These are phyloP conservation scores for Neogobius melanostomus DNA, from an alignment of 2,113 vertebrate genomes.

Conservation along the genomic window DNA sequence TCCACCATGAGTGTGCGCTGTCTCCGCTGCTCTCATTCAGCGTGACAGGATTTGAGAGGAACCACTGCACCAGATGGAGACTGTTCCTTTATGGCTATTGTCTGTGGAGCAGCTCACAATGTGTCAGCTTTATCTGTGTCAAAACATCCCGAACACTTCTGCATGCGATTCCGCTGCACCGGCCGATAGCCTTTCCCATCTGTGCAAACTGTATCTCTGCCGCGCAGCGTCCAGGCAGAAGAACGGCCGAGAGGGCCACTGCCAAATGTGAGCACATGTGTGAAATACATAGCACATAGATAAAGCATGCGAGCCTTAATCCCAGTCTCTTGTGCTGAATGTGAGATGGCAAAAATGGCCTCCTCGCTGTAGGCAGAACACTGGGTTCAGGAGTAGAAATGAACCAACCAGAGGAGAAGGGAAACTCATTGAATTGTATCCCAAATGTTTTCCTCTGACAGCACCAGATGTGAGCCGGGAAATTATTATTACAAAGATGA, in stretches of 20 bases:
- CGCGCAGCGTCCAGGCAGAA: slow-evolving; percentile 73
- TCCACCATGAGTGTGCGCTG: slow-evolving; percentile 69
- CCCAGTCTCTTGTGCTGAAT: no score
- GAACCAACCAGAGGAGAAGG: no score
- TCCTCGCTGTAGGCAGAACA: no score
- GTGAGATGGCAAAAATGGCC: no score
- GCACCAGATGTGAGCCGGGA: no score
- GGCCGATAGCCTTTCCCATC: slow-evolving; percentile 68
- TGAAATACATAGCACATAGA: slow-evolving; percentile 72
- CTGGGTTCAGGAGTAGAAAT: no score
- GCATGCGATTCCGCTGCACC: slow-evolving; percentile 69
- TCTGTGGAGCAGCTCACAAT: slow-evolving; percentile 72
- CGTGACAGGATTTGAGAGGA: slow-evolving; percentile 72
- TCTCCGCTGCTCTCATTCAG: slow-evolving; percentile 68
- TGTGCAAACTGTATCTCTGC: slow-evolving; percentile 73
- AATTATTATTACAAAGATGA: no score
- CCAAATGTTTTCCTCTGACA: no score
- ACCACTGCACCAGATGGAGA: slow-evolving; percentile 74
- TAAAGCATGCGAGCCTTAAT: slow-evolving; percentile 51
- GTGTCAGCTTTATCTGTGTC: slow-evolving; percentile 77
- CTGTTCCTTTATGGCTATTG: slow-evolving; percentile 77
- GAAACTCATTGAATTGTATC: no score
- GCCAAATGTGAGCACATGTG: slow-evolving; percentile 73
- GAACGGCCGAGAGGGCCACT: slow-evolving; percentile 67
- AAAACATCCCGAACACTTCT: slow-evolving; percentile 79